Conservation (phyloP, 2,888 invertebrate genomes). For the Scaptomyza polygonia region DNA sequence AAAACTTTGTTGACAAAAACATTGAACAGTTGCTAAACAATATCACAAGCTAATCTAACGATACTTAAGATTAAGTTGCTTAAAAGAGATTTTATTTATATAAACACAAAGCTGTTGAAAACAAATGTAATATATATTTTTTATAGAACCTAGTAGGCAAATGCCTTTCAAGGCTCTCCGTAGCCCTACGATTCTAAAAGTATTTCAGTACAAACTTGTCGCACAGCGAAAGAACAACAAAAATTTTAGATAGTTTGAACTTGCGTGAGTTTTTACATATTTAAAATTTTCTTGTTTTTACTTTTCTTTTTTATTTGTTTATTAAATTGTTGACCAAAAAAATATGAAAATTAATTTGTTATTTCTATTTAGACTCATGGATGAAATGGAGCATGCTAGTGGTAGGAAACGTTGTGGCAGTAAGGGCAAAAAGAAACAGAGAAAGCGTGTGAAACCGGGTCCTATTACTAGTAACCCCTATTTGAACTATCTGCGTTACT, state of each 20-base stretch:
- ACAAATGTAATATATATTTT: background rate
- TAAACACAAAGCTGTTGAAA: background rate
- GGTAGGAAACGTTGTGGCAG: too few species aligned
- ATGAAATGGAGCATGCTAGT: too few species aligned
- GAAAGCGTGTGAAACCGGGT: background rate
- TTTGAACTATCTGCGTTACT: conserved; percentile 1
- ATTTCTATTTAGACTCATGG: too few species aligned
- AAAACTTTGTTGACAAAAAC: conserved; percentile 54
- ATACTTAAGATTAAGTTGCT: background rate
- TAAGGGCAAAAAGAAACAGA: fast-evolving
- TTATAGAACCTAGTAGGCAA: background rate
- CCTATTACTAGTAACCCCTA: conserved; percentile 10
- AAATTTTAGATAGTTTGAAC: background rate
- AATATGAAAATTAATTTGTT: too few species aligned
- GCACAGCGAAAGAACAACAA: background rate
- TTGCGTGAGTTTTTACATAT: background rate
- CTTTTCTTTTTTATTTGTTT: too few species aligned
- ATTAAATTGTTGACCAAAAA: too few species aligned
- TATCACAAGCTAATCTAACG: conserved; percentile 56
- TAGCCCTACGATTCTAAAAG: background rate
- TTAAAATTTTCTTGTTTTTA: too few species aligned
- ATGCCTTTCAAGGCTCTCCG: background rate
- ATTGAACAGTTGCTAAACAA: conserved; percentile 64
- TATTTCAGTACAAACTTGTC: background rate
- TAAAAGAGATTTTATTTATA: too few species aligned